Evolutionary conservation across 1,140 invertebrate genomes (phyloP).

Genomic region (Anadara kagoshimensis): DNA sequence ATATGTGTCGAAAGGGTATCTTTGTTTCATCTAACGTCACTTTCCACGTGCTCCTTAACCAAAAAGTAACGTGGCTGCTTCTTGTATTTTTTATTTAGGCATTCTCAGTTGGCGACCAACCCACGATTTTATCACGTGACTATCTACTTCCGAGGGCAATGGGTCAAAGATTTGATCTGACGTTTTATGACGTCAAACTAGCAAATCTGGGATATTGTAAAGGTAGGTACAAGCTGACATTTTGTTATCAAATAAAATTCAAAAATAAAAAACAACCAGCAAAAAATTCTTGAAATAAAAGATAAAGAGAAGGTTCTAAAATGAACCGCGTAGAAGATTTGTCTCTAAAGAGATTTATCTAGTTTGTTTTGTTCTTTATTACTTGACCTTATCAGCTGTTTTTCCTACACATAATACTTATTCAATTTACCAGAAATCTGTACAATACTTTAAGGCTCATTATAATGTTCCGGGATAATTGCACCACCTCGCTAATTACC

Average conservation of each 20-base stretch:
- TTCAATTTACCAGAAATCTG: too few species aligned
- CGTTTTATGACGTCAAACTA: slow-evolving; percentile 71
- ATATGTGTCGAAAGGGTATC: too few species aligned
- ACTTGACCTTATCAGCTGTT: background rate
- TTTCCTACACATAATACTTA: background rate
- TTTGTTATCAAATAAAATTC: too few species aligned
- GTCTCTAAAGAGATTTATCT: background rate
- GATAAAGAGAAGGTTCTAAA: background rate
- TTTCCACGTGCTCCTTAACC: too few species aligned
- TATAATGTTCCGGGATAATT: too few species aligned
- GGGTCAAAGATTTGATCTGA: slow-evolving; percentile 65
- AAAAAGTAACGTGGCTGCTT: too few species aligned
- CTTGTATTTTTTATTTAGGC: too few species aligned
- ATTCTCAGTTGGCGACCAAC: background rate
- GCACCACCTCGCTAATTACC: too few species aligned
- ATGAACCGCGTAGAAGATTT: background rate
- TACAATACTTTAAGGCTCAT: too few species aligned
- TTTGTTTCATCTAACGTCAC: too few species aligned
- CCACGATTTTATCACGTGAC: slow-evolving; percentile 60
- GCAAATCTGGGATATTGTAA: slow-evolving; percentile 70
- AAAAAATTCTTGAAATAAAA: background rate
- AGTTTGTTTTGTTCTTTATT: background rate
- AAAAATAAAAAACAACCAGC: background rate
- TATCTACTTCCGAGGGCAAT: slow-evolving; percentile 54
- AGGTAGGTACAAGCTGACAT: slow-evolving; percentile 54